These are phyloP conservation scores for Sarcophaga rosellei DNA, from an alignment of 2,888 invertebrate genomes.

Conservation along the genomic window DNA sequence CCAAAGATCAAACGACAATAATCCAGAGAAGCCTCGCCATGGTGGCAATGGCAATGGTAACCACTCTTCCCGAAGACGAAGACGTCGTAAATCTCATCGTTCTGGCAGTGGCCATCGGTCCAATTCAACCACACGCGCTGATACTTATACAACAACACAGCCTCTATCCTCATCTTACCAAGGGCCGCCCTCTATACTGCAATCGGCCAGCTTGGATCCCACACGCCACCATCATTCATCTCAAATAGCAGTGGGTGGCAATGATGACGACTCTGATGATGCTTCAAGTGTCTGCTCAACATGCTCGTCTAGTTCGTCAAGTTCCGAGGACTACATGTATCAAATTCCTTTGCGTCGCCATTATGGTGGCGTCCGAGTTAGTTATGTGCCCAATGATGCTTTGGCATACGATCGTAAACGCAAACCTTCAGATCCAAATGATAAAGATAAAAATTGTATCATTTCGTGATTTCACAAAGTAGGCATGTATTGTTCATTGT, in stretches of 20 bases:
- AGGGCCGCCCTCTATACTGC: constrained; percentile 74
- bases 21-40: constrained; percentile 59
- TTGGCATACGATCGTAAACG: constrained; percentile 90
- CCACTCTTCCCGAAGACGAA: constrained; percentile 77
- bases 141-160: constrained; percentile 78
- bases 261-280: constrained; percentile 84
- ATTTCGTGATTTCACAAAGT: constrained; percentile 87
- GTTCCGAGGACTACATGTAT: constrained; percentile 93
- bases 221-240: constrained; percentile 60
- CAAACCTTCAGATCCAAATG: constrained; percentile 81
- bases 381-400: constrained; percentile 96
- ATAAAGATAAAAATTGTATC: constrained; percentile 90
- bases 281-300: constrained; percentile 93
- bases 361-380: constrained; percentile 93
- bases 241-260: constrained; percentile 63
- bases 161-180: constrained; percentile 79
- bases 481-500: neutral
- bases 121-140: constrained; percentile 78
- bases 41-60: constrained; percentile 72
- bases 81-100: constrained; percentile 77
- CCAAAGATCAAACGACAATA: constrained; percentile 65
- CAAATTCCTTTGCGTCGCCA: constrained; percentile 91
- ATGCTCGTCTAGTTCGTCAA: constrained; percentile 92
- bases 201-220: constrained; percentile 64
- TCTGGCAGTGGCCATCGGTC: constrained; percentile 76